phyloP scores from a whole-genome alignment of 2,797 vertebrate genomes.

The Microctenopoma steveboyesi region DNA sequence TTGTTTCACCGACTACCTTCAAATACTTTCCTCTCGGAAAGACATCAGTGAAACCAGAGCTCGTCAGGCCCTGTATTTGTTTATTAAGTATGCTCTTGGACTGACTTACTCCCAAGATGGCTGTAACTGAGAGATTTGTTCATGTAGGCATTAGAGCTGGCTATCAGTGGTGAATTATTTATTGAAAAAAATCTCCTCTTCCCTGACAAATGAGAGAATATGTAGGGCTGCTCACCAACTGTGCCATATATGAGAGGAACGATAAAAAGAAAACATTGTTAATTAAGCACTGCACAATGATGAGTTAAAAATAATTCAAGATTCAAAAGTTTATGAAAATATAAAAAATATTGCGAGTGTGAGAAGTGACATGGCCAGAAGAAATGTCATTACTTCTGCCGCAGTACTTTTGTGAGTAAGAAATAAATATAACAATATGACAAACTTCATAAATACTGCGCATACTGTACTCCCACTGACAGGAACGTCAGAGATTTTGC shows the following conservation, averaged over 20 bases:
- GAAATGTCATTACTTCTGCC: background rate
- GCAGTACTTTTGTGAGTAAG: background rate
- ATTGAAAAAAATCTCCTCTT: conserved; percentile 76
- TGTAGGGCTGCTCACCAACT: conserved; percentile 60
- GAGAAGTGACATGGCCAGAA: background rate
- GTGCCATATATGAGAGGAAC: conserved; percentile 28
- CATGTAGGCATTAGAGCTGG: conserved; percentile 79
- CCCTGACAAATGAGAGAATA: conserved; percentile 68
- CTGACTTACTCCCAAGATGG: conserved; percentile 79
- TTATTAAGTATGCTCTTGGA: conserved; percentile 81
- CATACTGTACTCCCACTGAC: conserved; percentile 11
- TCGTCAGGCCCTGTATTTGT: conserved; percentile 75
- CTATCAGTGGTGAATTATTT: conserved; percentile 83
- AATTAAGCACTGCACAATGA: conserved; percentile 21
- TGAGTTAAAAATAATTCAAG: background rate
- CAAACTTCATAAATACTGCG: conserved; percentile 7
- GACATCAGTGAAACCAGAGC: conserved; percentile 79
- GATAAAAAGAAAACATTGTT: conserved; percentile 43
- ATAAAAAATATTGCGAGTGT: background rate
- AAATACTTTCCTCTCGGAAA: conserved; percentile 71
- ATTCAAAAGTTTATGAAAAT: conserved; percentile 2
- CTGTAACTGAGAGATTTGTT: conserved; percentile 82
- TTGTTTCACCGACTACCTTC: conserved; percentile 71
- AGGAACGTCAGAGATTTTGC: conserved; percentile 7
- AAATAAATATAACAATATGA: conserved; percentile 13